A percentile compares a stretch with the other conserved stretches of the same genome.
These are phyloP conservation scores for Drosophila kambysellisi DNA, from an alignment of 2,888 invertebrate genomes.

Conservation along the genomic window DNA sequence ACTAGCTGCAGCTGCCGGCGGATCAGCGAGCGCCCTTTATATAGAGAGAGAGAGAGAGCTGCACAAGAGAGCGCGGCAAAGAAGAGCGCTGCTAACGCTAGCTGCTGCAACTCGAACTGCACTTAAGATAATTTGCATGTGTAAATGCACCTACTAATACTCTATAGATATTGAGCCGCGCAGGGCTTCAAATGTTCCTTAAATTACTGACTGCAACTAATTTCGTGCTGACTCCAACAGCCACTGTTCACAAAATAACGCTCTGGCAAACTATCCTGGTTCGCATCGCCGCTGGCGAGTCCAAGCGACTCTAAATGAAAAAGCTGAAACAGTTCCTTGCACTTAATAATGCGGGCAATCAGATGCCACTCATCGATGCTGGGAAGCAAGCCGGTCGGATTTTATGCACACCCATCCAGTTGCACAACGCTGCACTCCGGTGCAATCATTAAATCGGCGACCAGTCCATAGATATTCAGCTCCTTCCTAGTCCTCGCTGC, in stretches of 20 bases:
- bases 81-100: too few relatives aligned
- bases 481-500: constrained; percentile 21
- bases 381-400: constrained; percentile 51
- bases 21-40: too few relatives aligned
- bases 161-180: too few relatives aligned
- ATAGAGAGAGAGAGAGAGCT: too few relatives aligned
- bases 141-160: too few relatives aligned
- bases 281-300: constrained; percentile 17
- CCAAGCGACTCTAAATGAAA: constrained; percentile 56
- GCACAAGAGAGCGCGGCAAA: too few relatives aligned
- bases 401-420: constrained; percentile 57
- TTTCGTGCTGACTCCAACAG: too few relatives aligned
- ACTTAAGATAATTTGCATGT: too few relatives aligned
- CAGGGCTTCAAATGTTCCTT: too few relatives aligned
- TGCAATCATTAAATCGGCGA: constrained; percentile 56
- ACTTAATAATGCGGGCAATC: constrained; percentile 56
- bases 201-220: too few relatives aligned
- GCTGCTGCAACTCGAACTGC: too few relatives aligned
- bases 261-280: constrained; percentile 48
- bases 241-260: constrained; percentile 52
- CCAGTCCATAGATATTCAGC: constrained; percentile 54
- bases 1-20: too few relatives aligned
- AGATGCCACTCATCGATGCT: constrained; percentile 57
- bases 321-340: constrained; percentile 57
- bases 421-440: constrained; percentile 49